phyloP scores from a whole-genome alignment of 2,797 vertebrate species.

The Cryptoprocta ferox region DNA sequence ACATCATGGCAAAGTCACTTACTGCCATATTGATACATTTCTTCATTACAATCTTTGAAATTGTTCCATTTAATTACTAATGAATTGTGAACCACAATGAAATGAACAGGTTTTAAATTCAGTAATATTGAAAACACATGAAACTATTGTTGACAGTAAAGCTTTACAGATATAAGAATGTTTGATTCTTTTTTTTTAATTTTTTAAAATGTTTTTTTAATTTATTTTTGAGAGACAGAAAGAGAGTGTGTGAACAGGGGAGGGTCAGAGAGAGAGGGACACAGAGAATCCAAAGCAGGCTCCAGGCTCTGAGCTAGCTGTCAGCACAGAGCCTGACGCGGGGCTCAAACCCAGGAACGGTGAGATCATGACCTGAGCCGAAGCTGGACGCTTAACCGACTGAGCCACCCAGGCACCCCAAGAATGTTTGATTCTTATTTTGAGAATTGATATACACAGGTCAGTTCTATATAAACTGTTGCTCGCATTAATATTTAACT shows the following conservation, averaged over 20 bases:
- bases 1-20: background rate
- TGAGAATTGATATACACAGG: background rate
- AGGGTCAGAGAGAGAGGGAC: too few species aligned
- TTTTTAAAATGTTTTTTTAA: too few species aligned
- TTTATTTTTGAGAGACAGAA: too few species aligned
- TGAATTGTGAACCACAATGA: background rate
- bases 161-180: background rate
- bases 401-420: too few species aligned
- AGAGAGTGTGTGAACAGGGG: too few species aligned
- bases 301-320: too few species aligned
- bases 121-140: background rate
- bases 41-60: background rate
- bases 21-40: background rate
- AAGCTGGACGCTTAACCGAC: too few species aligned
- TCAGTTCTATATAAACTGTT: background rate
- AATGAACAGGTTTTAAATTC: background rate
- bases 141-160: background rate
- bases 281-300: too few species aligned
- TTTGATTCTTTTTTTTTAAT: slow-evolving; percentile 1
- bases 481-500: background rate
- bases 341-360: too few species aligned
- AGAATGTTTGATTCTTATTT: background rate
- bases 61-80: background rate
- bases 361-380: too few species aligned
- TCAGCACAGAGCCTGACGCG: too few species aligned